A percentile compares a stretch with the other conserved stretches of the same genome.
phyloP scores from a whole-genome alignment of 2,888 invertebrate genomes.

The Strigamia transsilvanica region DNA sequence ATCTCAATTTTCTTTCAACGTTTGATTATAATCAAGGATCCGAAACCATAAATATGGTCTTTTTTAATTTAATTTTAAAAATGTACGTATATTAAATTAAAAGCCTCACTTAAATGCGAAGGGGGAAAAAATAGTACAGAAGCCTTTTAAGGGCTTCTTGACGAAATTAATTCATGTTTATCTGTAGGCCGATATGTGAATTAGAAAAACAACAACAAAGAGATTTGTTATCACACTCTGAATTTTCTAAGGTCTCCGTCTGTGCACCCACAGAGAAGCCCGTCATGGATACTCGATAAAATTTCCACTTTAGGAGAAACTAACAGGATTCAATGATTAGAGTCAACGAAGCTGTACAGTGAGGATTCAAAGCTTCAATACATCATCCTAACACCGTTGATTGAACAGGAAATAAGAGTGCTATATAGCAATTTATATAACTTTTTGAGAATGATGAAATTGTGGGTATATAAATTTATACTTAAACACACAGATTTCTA shows the following conservation, averaged over 20 bases:
- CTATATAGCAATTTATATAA: neutral
- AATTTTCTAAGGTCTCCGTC: constrained; percentile 28
- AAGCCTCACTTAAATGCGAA: neutral
- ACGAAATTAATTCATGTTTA: constrained; percentile 48
- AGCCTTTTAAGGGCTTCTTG: neutral
- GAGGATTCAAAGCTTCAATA: constrained; percentile 40
- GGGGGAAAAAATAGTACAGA: neutral
- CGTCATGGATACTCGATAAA: constrained; percentile 10
- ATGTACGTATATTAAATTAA: neutral
- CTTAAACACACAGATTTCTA: neutral
- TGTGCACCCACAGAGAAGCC: constrained; percentile 28
- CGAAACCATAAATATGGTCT: neutral
- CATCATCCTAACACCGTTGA: constrained; percentile 4
- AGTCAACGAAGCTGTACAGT: constrained; percentile 5
- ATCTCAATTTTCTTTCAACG: neutral
- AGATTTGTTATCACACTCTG: constrained; percentile 40
- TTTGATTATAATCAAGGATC: neutral
- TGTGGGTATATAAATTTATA: neutral
- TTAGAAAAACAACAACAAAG: constrained; percentile 46
- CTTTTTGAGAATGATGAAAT: neutral
- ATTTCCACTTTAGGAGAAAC: constrained; percentile 49
- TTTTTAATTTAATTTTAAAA: constrained; percentile 33
- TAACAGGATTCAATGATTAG: constrained; percentile 46
- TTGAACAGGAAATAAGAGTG: constrained; percentile 39
- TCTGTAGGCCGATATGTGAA: constrained; percentile 36